phyloP scores from a whole-genome alignment of 2,113 vertebrate species.

The Anoplopoma fimbria region DNA sequence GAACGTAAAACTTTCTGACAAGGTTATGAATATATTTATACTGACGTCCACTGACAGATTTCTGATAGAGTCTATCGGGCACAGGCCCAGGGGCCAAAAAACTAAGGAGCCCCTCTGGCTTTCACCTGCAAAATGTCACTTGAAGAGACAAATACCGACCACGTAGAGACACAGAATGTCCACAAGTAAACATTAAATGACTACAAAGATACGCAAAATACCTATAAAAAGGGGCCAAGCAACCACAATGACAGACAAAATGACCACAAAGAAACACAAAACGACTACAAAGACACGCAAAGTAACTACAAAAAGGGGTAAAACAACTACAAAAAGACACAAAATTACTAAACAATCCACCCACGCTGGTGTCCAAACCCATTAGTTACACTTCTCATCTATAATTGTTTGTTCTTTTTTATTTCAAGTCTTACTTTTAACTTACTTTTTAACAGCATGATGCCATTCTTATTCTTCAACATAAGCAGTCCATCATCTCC shows the following conservation, averaged over 20 bases:
- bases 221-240: too few relatives aligned
- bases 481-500: too few relatives aligned
- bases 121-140: not conserved
- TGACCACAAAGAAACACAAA: not conserved
- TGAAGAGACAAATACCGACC: not conserved
- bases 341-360: not conserved
- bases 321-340: not conserved
- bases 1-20: slow-evolving; percentile 31
- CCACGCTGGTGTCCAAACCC: not conserved
- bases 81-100: not conserved
- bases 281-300: not conserved
- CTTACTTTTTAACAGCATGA: not conserved
- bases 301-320: not conserved
- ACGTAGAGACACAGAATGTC: not conserved
- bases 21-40: slow-evolving; percentile 29
- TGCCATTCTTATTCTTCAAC: too few relatives aligned
- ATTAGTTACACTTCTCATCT: not conserved
- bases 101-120: not conserved
- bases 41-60: not conserved
- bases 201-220: not conserved
- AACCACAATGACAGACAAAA: too few relatives aligned
- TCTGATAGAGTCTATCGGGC: not conserved
- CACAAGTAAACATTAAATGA: not conserved
- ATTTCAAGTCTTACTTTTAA: not conserved
- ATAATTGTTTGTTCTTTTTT: not conserved